These are phyloP conservation scores for Odontocolon sp. DNA, from an alignment of 2,888 invertebrate species.

Conservation along the genomic window DNA sequence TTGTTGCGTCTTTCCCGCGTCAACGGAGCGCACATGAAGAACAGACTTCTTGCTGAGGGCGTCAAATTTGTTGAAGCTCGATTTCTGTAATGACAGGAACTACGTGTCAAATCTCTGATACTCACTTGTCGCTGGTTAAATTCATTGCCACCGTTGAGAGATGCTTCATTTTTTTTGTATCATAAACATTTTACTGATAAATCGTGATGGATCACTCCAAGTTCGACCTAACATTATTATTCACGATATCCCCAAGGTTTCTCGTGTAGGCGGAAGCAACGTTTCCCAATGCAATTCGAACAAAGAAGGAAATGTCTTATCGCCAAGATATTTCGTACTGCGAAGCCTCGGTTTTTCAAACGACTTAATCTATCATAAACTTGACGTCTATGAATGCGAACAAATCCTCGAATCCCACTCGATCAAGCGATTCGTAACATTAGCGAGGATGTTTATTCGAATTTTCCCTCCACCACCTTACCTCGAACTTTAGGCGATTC, in stretches of 20 bases:
- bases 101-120: neutral
- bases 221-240: neutral
- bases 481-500: conserved; percentile 70
- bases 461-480: conserved; percentile 67
- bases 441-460: too few species aligned
- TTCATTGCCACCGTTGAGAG: too few species aligned
- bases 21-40: conserved; percentile 86
- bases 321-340: conserved; percentile 2
- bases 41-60: conserved; percentile 86
- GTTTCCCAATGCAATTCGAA: neutral
- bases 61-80: conserved; percentile 90
- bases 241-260: neutral
- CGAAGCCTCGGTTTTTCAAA: conserved; percentile 2
- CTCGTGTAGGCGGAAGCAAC: neutral
- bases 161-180: neutral
- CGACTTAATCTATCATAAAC: conserved; percentile 10
- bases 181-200: neutral
- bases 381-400: conserved; percentile 10
- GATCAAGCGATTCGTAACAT: neutral
- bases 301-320: neutral
- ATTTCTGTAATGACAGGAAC: conserved; percentile 83
- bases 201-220: neutral
- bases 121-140: neutral
- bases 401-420: conserved; percentile 17
- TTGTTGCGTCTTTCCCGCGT: conserved; percentile 86